Percentiles rank a stretch among this genome's conserved stretches.
These are phyloP conservation scores for Lasioglossum oenotherae DNA, from an alignment of 2,888 invertebrate genomes.

Conservation along the genomic window DNA sequence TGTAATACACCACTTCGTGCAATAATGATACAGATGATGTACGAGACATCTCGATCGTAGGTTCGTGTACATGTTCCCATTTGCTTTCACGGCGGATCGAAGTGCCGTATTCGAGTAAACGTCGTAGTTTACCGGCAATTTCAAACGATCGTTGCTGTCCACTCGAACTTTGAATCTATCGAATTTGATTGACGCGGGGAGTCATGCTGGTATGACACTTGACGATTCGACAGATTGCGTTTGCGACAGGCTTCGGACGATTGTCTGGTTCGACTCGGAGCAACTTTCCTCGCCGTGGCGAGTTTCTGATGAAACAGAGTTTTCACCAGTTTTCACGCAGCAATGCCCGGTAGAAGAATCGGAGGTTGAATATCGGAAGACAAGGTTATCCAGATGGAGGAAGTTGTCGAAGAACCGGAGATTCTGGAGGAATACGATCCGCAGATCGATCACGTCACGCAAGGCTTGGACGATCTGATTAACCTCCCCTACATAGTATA, in stretches of 20 bases:
- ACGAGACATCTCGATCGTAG: conserved; percentile 19
- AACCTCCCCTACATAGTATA: conserved; percentile 26
- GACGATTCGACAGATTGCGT: conserved; percentile 15
- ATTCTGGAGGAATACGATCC: not conserved
- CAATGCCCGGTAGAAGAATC: not conserved
- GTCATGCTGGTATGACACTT: conserved; percentile 27
- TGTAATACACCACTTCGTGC: not conserved
- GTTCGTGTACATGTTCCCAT: conserved; percentile 62
- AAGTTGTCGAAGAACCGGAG: not conserved
- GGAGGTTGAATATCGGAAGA: not conserved
- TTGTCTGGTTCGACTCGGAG: not conserved
- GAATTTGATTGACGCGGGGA: not conserved
- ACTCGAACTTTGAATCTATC: not conserved
- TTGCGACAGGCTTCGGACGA: conserved; percentile 1
- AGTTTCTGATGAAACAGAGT: not conserved
- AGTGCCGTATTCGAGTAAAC: too few species aligned
- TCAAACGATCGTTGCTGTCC: not conserved
- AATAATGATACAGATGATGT: not conserved
- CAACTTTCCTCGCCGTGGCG: conserved; percentile 12
- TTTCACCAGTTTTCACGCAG: not conserved
- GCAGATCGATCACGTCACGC: conserved; percentile 4
- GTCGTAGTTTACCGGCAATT: not conserved
- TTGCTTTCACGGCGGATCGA: not conserved
- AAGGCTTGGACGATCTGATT: conserved; percentile 39
- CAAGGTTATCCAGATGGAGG: not conserved